Conservation (phyloP, 53 echinoderm and acorn worm species). For the Echinarachnius parma region DNA sequence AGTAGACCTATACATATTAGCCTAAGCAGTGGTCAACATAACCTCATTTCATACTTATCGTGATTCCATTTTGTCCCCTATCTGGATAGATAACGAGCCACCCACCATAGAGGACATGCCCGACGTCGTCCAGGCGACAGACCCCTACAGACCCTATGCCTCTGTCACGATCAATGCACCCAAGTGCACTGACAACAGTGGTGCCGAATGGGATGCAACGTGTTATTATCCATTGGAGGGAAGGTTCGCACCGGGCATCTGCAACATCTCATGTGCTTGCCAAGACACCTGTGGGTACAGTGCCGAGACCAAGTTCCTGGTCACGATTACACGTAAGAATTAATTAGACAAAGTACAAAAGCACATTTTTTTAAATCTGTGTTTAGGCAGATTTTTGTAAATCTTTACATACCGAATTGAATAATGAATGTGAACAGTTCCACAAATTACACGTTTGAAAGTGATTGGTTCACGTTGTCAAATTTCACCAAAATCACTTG, state of each 20-base stretch:
- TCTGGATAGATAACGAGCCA: background rate
- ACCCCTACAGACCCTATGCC: background rate
- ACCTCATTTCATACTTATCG: too few species aligned
- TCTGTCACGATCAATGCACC: background rate
- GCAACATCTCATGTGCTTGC: background rate
- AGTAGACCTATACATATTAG: too few species aligned
- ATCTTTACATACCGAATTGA: too few species aligned
- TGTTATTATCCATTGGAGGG: background rate
- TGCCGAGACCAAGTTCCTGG: background rate
- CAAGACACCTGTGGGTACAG: background rate
- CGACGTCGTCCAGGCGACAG: background rate
- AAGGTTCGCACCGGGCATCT: background rate
- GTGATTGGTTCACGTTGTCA: too few species aligned
- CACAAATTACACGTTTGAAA: too few species aligned
- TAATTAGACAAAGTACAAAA: too few species aligned
- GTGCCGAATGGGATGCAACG: background rate
- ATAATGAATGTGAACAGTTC: too few species aligned
- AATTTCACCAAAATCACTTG: too few species aligned
- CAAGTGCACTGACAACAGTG: background rate
- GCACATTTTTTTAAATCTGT: too few species aligned
- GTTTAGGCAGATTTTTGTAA: too few species aligned
- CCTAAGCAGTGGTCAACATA: too few species aligned
- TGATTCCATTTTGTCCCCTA: background rate
- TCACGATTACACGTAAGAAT: background rate
- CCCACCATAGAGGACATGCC: background rate